These are phyloP conservation scores for Bombus superbus DNA, from an alignment of 1,140 invertebrate genomes.

Conservation along the genomic window DNA sequence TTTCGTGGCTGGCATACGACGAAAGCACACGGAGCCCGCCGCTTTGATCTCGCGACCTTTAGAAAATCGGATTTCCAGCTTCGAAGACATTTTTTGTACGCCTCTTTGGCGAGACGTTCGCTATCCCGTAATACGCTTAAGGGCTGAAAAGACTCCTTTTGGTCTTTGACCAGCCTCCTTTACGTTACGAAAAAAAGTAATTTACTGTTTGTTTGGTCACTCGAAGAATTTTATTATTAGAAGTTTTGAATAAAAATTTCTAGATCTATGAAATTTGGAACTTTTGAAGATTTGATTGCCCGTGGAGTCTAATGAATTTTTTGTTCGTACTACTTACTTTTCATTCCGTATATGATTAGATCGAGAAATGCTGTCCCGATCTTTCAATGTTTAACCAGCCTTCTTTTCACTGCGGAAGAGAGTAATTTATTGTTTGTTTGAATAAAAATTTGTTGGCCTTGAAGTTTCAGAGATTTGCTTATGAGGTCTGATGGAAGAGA, in stretches of 20 bases:
- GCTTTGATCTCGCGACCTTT: conserved; percentile 23
- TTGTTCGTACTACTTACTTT: no score
- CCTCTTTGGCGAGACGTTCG: not conserved
- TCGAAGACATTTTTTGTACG: conserved; percentile 1
- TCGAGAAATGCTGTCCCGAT: no score
- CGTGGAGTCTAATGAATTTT: no score
- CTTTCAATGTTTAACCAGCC: no score
- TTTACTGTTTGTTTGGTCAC: not conserved
- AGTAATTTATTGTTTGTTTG: not conserved
- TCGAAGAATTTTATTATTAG: not conserved
- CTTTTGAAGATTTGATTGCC: no score
- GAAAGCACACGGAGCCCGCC: conserved; percentile 4
- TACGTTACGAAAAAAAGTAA: not conserved
- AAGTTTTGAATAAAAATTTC: not conserved
- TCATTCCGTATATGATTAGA: no score
- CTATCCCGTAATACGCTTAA: not conserved
- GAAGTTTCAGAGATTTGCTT: no score
- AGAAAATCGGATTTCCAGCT: conserved; percentile 28
- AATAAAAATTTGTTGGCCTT: not conserved
- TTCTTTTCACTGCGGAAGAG: not conserved
- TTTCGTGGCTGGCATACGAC: conserved; percentile 34
- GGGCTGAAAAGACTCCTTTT: no score
- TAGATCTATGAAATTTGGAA: not conserved
- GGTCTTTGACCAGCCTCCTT: not conserved
- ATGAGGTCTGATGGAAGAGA: not conserved